phyloP scores from a whole-genome alignment of 2,113 vertebrate species.

The Barbus barbus region DNA sequence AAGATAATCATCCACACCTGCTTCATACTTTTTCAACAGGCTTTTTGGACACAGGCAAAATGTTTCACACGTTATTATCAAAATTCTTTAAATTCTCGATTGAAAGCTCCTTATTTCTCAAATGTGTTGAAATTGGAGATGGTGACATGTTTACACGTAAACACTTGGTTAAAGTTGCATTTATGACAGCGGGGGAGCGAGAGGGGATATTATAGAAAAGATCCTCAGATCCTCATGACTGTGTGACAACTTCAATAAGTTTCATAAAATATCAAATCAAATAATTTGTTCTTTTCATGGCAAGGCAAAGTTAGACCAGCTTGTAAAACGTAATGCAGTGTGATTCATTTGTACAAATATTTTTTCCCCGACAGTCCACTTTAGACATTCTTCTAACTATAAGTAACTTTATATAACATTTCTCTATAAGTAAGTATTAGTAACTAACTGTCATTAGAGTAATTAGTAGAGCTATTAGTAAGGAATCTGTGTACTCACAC shows the following conservation, averaged over 20 bases:
- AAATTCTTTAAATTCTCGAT: neutral
- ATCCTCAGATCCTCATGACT: too few relatives aligned
- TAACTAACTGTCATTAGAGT: too few relatives aligned
- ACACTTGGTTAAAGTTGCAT: neutral
- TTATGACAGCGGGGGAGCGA: neutral
- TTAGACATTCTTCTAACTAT: too few relatives aligned
- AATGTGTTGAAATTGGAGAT: neutral
- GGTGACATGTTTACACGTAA: neutral
- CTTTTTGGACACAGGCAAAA: neutral
- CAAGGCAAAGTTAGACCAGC: neutral
- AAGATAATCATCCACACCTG: constrained; percentile 42
- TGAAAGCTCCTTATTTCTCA: neutral
- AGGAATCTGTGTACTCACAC: too few relatives aligned
- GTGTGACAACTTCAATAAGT: too few relatives aligned
- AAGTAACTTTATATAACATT: too few relatives aligned
- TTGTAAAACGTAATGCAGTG: neutral
- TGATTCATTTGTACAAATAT: neutral
- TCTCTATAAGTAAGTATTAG: too few relatives aligned
- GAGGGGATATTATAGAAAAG: too few relatives aligned
- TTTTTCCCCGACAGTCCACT: too few relatives aligned
- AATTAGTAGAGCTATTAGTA: neutral
- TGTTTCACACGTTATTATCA: neutral
- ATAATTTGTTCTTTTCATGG: neutral
- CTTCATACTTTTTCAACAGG: constrained; percentile 19
- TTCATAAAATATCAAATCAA: neutral